Conservation (phyloP, 2,113 vertebrate genomes). For the Acrocephalus arundinaceus region DNA sequence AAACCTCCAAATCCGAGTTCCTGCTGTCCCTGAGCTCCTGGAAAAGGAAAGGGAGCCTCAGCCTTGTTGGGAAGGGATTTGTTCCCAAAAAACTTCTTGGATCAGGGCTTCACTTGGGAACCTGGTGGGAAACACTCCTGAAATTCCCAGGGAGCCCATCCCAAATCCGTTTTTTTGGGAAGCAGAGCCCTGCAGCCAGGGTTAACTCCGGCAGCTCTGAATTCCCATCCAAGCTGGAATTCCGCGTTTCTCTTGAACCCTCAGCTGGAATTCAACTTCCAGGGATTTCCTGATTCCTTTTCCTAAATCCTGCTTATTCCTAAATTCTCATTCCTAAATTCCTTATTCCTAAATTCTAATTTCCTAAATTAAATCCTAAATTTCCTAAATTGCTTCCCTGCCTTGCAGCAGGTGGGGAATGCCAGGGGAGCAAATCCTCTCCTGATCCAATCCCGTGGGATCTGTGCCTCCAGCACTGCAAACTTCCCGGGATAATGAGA, state of each 20-base stretch:
- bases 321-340: too few species aligned
- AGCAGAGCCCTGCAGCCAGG: too few species aligned
- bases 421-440: too few species aligned
- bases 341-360: too few species aligned
- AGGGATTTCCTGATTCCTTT: neutral
- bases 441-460: too few species aligned
- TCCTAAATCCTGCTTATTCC: fast-evolving
- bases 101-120: neutral
- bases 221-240: neutral
- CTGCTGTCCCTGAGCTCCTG: neutral
- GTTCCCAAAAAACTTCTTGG: neutral
- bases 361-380: too few species aligned
- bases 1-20: neutral
- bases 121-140: neutral
- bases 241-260: neutral
- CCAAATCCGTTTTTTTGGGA: neutral
- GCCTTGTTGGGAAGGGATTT: neutral
- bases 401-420: too few species aligned
- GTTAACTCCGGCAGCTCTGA: fast-evolving
- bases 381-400: too few species aligned
- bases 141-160: neutral
- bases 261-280: neutral
- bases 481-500: too few species aligned
- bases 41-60: too few species aligned
- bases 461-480: too few species aligned